Percentiles rank a stretch among this genome's conserved stretches.
Conservation (phyloP, 2,888 invertebrate genomes). For the Dasysyrphus albostriatus region DNA sequence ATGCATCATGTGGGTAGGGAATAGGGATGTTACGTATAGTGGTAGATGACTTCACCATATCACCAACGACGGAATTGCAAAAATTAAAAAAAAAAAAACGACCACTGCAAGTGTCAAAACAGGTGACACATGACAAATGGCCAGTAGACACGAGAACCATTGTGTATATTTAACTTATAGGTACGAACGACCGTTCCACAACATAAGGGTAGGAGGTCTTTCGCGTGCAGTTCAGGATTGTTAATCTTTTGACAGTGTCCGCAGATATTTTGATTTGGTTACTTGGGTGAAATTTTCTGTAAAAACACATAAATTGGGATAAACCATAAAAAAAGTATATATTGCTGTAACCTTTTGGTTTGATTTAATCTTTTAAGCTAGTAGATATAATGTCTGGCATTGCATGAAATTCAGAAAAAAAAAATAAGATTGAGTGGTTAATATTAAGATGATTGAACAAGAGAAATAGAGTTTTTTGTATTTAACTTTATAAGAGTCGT, state of each 20-base stretch:
- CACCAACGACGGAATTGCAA: conserved; percentile 38
- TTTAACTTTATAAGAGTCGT: no score
- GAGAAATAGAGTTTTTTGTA: no score
- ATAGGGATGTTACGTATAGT: conserved; percentile 8
- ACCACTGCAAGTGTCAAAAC: conserved; percentile 74
- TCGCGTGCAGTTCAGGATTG: conserved; percentile 43
- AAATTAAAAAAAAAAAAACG: background rate
- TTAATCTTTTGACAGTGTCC: conserved; percentile 34
- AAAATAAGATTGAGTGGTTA: no score
- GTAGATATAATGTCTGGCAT: no score
- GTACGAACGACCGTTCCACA: background rate
- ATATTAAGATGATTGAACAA: no score
- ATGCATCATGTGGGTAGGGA: background rate
- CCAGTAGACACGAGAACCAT: conserved; percentile 54
- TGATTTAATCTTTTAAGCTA: conserved; percentile 22
- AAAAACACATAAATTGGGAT: conserved; percentile 20
- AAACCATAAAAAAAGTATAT: background rate
- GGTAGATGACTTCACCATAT: background rate
- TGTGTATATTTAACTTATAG: conserved; percentile 19
- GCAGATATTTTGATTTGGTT: conserved; percentile 21
- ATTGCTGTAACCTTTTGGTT: background rate
- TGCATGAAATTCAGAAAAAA: no score
- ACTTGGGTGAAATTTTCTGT: conserved; percentile 15
- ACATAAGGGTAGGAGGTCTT: conserved; percentile 36
- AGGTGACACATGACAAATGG: conserved; percentile 76